Conservation (phyloP, 2,797 vertebrate genomes). For the Hylomyscus alleni region DNA sequence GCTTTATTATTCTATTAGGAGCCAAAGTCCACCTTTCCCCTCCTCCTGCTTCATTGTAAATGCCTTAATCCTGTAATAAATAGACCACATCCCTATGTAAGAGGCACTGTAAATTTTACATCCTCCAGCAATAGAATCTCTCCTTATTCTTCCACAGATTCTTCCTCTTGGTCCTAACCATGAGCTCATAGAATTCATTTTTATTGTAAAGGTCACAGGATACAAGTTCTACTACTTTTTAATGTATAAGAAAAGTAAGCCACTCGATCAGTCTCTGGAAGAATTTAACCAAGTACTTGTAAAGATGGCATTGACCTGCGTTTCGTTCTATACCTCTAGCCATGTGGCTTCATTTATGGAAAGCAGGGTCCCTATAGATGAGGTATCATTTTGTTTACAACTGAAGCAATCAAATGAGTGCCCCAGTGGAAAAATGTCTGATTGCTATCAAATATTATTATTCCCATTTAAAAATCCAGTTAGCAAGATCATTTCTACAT, state of each 20-base stretch:
- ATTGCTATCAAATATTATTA: background rate
- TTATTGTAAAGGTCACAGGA: background rate
- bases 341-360: no score
- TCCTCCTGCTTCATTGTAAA: background rate
- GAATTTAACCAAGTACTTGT: no score
- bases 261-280: background rate
- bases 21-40: background rate
- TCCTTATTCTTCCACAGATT: no score
- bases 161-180: background rate
- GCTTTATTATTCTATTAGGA: background rate
- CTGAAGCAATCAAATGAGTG: background rate
- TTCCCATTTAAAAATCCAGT: background rate
- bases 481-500: background rate
- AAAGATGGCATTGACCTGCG: background rate
- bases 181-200: background rate
- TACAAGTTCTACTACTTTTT: background rate
- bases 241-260: background rate
- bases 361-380: background rate
- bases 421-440: background rate
- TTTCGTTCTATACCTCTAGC: background rate
- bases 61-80: background rate
- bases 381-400: background rate
- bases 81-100: background rate
- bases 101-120: background rate
- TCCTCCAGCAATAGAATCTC: no score